A percentile compares a stretch with the other conserved stretches of the same genome.
phyloP scores from a whole-genome alignment of 2,113 vertebrate genomes.

The Serinus canaria region DNA sequence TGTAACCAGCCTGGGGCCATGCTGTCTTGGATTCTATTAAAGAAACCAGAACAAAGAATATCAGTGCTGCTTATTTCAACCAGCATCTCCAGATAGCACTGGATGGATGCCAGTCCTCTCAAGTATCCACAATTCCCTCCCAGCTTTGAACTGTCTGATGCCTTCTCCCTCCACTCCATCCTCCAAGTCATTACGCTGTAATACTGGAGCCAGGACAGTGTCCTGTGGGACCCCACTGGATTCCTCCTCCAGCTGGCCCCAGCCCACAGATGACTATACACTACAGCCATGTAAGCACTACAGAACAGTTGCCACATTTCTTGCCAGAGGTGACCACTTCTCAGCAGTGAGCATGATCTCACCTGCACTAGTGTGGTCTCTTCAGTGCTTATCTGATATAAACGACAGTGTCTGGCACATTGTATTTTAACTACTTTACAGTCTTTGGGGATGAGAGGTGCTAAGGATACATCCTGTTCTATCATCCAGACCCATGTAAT shows the following conservation, averaged over 20 bases:
- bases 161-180: not conserved
- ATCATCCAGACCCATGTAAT: not conserved
- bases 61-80: constrained; percentile 31
- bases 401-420: not conserved
- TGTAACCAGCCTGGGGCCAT: constrained; percentile 28
- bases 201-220: not conserved
- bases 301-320: not conserved
- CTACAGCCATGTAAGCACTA: not conserved
- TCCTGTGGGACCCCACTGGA: constrained; percentile 11
- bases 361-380: constrained; percentile 1
- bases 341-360: not conserved
- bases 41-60: constrained; percentile 35
- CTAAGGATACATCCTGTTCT: not conserved
- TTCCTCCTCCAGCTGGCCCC: constrained; percentile 29
- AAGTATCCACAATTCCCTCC: not conserved
- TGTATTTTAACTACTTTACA: not conserved
- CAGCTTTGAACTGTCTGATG: constrained; percentile 39
- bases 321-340: constrained; percentile 17
- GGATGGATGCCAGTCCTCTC: constrained; percentile 30
- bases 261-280: constrained; percentile 16
- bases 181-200: not conserved
- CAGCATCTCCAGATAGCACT: constrained; percentile 31
- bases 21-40: not conserved
- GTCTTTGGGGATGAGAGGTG: not conserved
- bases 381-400: not conserved